phyloP scores from a whole-genome alignment of 2,888 invertebrate species.

The Lepidochrysops patricia region DNA sequence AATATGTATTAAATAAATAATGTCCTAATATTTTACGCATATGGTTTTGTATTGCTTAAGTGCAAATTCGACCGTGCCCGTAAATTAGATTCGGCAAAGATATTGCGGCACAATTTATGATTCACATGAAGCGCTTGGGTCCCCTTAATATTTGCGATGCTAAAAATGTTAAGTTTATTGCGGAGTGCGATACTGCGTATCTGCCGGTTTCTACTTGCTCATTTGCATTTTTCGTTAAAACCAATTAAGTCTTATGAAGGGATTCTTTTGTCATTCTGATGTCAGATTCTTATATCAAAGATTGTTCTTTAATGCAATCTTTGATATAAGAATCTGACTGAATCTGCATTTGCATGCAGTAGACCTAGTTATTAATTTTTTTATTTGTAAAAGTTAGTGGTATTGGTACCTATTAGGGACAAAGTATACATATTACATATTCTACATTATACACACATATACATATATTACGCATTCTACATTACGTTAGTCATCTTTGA shows the following conservation, averaged over 20 bases:
- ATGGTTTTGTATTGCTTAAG: constrained; percentile 6
- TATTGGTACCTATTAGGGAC: no score
- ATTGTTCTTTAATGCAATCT: no score
- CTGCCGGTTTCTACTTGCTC: constrained; percentile 11
- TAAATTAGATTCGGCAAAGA: constrained; percentile 6
- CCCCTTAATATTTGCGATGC: constrained; percentile 17
- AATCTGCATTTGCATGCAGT: no score
- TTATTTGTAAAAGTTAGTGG: neutral
- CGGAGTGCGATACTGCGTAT: constrained; percentile 12
- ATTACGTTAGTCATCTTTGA: no score
- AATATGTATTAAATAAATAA: constrained; percentile 7
- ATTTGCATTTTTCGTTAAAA: neutral
- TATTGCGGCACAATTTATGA: constrained; percentile 19
- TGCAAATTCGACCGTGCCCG: constrained; percentile 8
- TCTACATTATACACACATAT: no score
- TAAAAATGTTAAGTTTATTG: constrained; percentile 17
- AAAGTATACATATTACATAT: no score
- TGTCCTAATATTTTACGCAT: neutral
- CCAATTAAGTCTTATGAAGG: neutral
- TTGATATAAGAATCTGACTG: no score
- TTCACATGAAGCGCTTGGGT: constrained; percentile 1
- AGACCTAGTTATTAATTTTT: no score
- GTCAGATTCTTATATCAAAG: no score
- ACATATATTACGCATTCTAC: no score
- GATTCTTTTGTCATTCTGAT: no score